These are phyloP conservation scores for Ciconia nigra DNA, from an alignment of 2,797 vertebrate species.

Conservation along the genomic window DNA sequence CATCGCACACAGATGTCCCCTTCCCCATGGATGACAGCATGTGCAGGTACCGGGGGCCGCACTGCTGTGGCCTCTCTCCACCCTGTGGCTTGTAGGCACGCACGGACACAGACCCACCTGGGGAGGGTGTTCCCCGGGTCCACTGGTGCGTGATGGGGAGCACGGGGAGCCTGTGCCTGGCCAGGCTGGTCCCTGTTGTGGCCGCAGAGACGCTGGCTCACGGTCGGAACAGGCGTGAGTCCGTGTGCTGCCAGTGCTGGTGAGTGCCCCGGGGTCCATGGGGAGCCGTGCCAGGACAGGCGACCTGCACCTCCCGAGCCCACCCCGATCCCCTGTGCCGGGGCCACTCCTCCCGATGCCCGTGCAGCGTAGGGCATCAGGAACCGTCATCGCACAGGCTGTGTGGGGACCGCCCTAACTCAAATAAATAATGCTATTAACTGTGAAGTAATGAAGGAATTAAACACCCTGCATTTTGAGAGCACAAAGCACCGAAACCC, in stretches of 20 bases:
- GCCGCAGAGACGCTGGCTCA: neutral
- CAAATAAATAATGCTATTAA: neutral
- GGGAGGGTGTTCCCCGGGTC: neutral
- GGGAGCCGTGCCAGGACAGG: neutral
- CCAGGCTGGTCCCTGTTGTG: rapidly evolving
- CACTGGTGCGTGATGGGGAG: neutral
- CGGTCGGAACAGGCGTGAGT: rapidly evolving
- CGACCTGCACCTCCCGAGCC: neutral
- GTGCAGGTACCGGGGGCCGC: neutral
- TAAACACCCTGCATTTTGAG: neutral
- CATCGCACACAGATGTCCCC: neutral
- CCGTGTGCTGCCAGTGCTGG: neutral
- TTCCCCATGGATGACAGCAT: neutral
- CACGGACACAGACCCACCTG: rapidly evolving
- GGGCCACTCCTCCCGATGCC: neutral
- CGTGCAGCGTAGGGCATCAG: rapidly evolving
- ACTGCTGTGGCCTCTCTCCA: neutral
- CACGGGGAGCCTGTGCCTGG: neutral
- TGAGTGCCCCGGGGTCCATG: rapidly evolving
- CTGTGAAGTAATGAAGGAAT: neutral
- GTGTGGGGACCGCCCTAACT: neutral
- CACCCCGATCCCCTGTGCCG: rapidly evolving
- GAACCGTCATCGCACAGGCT: rapidly evolving
- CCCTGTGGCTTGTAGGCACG: neutral
- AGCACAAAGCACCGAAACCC: neutral